Percentiles rank a stretch among this genome's conserved stretches.
These are phyloP conservation scores for Poicephalus gulielmi DNA, from an alignment of 2,113 vertebrate genomes.

Conservation along the genomic window DNA sequence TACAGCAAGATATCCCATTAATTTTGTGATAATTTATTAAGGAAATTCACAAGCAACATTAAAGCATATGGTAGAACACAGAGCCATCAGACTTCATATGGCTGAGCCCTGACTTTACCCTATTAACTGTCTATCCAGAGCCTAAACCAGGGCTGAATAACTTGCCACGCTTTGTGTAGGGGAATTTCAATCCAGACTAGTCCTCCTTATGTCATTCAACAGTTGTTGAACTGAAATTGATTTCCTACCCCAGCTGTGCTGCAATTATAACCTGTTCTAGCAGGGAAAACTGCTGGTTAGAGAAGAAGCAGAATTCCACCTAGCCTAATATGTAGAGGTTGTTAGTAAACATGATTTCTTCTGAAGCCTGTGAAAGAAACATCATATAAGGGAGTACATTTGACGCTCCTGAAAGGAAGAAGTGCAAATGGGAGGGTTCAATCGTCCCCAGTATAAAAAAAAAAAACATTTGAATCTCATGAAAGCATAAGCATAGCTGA, in stretches of 20 bases:
- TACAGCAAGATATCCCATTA: not conserved
- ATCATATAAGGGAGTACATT: not conserved
- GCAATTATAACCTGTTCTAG: not conserved
- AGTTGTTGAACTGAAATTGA: not conserved
- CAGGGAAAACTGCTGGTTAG: not conserved
- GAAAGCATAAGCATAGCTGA: not conserved
- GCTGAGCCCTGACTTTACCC: not conserved
- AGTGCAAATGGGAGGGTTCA: not conserved
- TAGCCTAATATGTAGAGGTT: not conserved
- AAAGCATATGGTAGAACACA: not conserved
- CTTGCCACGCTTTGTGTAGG: accelerated
- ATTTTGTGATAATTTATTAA: not conserved
- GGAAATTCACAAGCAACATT: not conserved
- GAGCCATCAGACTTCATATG: not conserved
- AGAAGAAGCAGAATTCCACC: not conserved
- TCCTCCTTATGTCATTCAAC: not conserved
- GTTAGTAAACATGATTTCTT: not conserved
- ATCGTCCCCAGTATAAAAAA: not conserved
- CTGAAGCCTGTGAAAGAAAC: not conserved
- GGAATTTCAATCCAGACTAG: not conserved
- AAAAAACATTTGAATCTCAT: not conserved
- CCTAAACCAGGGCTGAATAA: not conserved
- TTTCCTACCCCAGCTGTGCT: not conserved
- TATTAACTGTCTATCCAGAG: not conserved
- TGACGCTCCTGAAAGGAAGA: not conserved